phyloP scores from a whole-genome alignment of 2,113 vertebrate genomes.

The Seriola dumerili region DNA sequence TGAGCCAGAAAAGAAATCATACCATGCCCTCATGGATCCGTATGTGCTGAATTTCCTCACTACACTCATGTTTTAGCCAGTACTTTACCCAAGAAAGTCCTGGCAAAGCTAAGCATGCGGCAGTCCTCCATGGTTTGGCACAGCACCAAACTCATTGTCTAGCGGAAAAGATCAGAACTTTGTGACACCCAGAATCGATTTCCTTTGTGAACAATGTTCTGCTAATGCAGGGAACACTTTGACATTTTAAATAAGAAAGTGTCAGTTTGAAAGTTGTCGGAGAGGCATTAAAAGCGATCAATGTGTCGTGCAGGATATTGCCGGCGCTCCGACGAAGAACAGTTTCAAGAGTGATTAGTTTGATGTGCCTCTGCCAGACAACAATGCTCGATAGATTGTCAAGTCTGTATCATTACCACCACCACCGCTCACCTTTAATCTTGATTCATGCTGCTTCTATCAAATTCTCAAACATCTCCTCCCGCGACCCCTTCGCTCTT shows the following conservation, averaged over 20 bases:
- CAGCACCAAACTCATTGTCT: constrained; percentile 13
- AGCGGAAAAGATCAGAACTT: constrained; percentile 15
- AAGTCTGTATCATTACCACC: constrained; percentile 23
- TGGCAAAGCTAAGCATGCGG: neutral
- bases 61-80: neutral
- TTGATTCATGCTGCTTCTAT: constrained; percentile 28
- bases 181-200: constrained; percentile 29
- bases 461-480: constrained; percentile 17
- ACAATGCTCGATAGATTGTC: constrained; percentile 49
- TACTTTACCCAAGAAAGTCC: neutral
- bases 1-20: neutral
- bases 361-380: constrained; percentile 48
- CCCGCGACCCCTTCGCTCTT: neutral
- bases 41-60: neutral
- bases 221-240: constrained; percentile 37
- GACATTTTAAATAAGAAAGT: constrained; percentile 62
- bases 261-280: constrained; percentile 57
- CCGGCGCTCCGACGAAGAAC: constrained; percentile 29
- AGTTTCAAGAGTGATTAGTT: constrained; percentile 60
- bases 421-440: constrained; percentile 25
- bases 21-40: neutral
- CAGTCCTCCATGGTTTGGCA: neutral
- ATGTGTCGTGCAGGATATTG: constrained; percentile 40
- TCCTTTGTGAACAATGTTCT: constrained; percentile 47
- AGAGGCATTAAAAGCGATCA: constrained; percentile 44